phyloP scores from a whole-genome alignment of 2,888 invertebrate species.

The Ganaspis brasiliensis region DNA sequence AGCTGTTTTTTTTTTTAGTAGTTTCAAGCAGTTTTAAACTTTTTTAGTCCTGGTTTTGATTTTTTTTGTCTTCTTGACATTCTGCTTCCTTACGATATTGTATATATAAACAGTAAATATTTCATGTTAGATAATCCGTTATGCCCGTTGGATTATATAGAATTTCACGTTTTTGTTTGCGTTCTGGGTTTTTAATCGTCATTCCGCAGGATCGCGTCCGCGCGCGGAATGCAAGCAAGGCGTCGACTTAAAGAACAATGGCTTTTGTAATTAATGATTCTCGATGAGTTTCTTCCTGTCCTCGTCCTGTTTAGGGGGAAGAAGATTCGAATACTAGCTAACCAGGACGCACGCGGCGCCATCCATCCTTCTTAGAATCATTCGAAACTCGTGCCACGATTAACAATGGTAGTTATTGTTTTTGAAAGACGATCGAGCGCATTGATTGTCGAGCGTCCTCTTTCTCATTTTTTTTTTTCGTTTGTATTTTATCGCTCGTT shows the following conservation, averaged over 20 bases:
- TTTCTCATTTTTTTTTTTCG: not conserved
- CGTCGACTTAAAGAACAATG: constrained; percentile 62
- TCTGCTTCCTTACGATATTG: too few relatives aligned
- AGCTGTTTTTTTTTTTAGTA: too few relatives aligned
- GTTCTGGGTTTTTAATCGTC: constrained; percentile 59
- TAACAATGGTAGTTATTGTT: constrained; percentile 48
- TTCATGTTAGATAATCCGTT: not conserved
- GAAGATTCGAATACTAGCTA: constrained; percentile 68
- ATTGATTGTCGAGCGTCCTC: not conserved
- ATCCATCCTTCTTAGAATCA: constrained; percentile 65
- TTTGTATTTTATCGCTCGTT: not conserved
- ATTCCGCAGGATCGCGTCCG: constrained; percentile 61
- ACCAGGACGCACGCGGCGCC: constrained; percentile 65
- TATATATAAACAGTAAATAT: too few relatives aligned
- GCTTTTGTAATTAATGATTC: constrained; percentile 75
- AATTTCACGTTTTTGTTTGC: constrained; percentile 7
- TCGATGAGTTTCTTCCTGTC: constrained; percentile 70
- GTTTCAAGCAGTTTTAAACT: too few relatives aligned
- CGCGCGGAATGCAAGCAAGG: constrained; percentile 57
- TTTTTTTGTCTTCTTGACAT: too few relatives aligned
- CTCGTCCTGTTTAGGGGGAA: constrained; percentile 68
- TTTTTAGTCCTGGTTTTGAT: too few relatives aligned
- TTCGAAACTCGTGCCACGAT: constrained; percentile 55
- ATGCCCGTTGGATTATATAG: not conserved
- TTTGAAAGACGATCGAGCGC: constrained; percentile 37